A percentile compares a stretch with the other conserved stretches of the same genome.
Conservation (phyloP, 2,113 vertebrate genomes). For the Euleptes europaea region DNA sequence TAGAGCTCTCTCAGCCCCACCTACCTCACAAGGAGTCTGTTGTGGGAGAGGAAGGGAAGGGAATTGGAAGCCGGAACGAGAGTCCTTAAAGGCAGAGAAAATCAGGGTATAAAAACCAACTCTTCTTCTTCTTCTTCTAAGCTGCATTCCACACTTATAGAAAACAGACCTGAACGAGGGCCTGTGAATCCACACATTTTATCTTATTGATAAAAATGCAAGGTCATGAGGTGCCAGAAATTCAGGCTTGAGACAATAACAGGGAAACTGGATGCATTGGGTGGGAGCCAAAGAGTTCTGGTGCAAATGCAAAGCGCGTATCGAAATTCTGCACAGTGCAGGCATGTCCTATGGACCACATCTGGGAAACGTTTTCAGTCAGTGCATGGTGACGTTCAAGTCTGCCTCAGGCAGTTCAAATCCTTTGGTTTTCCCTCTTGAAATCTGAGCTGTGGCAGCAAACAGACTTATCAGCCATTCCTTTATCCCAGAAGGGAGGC, state of each 20-base stretch:
- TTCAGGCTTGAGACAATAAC: not conserved
- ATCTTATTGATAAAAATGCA: no score
- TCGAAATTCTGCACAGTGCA: not conserved
- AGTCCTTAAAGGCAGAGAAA: no score
- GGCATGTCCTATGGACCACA: not conserved
- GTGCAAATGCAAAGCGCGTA: not conserved
- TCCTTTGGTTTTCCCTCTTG: not conserved
- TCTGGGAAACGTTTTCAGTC: not conserved
- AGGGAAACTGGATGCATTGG: not conserved
- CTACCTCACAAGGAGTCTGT: no score
- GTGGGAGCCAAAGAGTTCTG: not conserved
- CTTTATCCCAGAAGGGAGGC: not conserved
- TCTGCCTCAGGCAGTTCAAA: not conserved
- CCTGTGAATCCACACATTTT: no score
- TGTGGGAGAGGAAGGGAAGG: no score
- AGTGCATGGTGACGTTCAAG: not conserved
- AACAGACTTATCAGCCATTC: not conserved
- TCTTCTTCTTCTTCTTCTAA: no score
- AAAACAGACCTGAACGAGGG: not conserved
- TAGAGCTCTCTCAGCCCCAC: no score
- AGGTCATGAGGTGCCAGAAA: no score
- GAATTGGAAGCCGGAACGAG: no score
- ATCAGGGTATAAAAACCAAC: no score
- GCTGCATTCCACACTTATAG: not conserved
- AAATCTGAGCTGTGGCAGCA: not conserved